Base-by-base conservation (phyloP, 1,140 invertebrate genomes). In the Pseudomyrmex dendroicus region DNA sequence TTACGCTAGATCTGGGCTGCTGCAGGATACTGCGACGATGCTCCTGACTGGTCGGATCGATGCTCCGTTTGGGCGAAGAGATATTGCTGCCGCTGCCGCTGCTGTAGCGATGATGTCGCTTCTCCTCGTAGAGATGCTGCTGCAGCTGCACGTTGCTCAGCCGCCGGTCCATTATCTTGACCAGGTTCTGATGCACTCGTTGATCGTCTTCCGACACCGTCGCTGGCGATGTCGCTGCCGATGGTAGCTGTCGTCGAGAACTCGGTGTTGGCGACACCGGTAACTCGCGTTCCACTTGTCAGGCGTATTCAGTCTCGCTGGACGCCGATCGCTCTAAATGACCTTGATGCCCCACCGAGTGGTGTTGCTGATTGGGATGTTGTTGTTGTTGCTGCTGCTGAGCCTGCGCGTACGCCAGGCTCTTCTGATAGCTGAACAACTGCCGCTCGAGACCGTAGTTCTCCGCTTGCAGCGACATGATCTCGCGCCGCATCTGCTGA, bases 401-500 rank as follows among this genome's bases (percentile, higher is more conserved):
- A 94, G 95, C 90, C 85, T 97, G 96, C 7, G 96, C 96, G 84
- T 96, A 97, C n/a, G 97, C 97, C 52, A 98, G 95, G 88, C 96
- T 97, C 92, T 97, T 97, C 92, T 98, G 97, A 91, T 98, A 98
- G 91, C 97, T 97, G 95, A 98, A 97, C 54, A 98, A 92, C 93
- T 98, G 97, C 82, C 97, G 95, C 92, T 98, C 98, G 82, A 98
- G 94, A 50, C 96, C 96, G 92, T 97, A 97, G 91, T 98, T 98
- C 93, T 98, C 98, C 7, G 97, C 96, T 91, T 98, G 97, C 8
- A 98, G 94, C 2, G 96, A 96, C 68, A 96, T 95, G 80, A 98
- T 97, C 93, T 98, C 98, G 48, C 97, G 95, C 91, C 97, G 96
- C 97, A 98, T 98, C 93, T 98, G 97, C 90, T 97, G 97, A 92